These are phyloP conservation scores for Xenus cinereus DNA, from an alignment of 2,113 vertebrate genomes.

Conservation along the genomic window DNA sequence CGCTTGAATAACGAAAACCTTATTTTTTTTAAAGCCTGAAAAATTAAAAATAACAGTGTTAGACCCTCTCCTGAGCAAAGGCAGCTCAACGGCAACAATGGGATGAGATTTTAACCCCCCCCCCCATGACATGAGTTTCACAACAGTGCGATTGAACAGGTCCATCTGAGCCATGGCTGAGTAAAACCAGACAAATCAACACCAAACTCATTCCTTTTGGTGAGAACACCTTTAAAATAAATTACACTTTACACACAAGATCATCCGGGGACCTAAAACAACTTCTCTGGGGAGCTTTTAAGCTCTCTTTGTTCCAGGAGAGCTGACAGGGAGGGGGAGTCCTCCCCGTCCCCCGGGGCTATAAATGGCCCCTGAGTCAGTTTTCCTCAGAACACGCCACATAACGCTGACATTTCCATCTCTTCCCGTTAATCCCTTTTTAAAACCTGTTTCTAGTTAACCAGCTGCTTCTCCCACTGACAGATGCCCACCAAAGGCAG, in stretches of 20 bases:
- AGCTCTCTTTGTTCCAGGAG: not conserved
- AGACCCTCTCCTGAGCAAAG: not conserved
- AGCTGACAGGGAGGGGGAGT: not conserved
- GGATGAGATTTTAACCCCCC: not conserved
- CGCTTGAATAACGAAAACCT: not conserved
- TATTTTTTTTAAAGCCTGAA: not conserved
- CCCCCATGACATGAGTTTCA: too few species aligned
- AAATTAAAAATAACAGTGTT: rapidly evolving
- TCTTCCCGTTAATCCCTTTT: not conserved
- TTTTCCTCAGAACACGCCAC: not conserved
- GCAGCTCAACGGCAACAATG: not conserved
- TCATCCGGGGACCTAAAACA: rapidly evolving
- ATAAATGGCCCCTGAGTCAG: not conserved
- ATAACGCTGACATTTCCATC: not conserved
- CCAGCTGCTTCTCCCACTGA: not conserved
- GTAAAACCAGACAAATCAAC: not conserved
- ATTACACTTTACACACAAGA: not conserved
- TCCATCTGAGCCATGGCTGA: not conserved
- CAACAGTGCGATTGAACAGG: rapidly evolving
- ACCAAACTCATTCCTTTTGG: rapidly evolving
- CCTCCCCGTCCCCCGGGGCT: rapidly evolving
- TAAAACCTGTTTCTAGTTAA: not conserved
- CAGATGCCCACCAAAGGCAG: not conserved
- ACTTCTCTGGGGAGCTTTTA: not conserved
- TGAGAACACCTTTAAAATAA: not conserved